These are phyloP conservation scores for Crotalus adamanteus DNA, from an alignment of 2,797 vertebrate species.

Conservation along the genomic window DNA sequence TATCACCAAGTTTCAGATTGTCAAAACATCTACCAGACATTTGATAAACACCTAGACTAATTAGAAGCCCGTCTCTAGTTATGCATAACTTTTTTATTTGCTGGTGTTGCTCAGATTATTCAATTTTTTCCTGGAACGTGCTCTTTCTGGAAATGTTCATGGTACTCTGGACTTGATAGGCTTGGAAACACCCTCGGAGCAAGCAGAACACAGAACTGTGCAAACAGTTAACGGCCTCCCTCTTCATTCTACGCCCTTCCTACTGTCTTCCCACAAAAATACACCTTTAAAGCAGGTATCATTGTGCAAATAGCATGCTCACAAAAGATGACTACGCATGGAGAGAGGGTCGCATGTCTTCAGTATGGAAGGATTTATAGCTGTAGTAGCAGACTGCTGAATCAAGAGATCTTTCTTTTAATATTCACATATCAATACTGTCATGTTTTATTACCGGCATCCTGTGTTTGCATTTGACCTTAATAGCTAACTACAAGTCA, in stretches of 20 bases:
- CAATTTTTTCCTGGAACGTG: too few relatives aligned
- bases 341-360: not conserved
- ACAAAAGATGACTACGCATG: not conserved
- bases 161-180: not conserved
- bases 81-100: too few relatives aligned
- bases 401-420: slow-evolving; percentile 31
- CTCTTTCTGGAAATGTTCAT: not conserved
- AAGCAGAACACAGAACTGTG: not conserved
- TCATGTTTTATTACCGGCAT: slow-evolving; percentile 31
- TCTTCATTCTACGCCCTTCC: not conserved
- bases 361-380: slow-evolving; percentile 12
- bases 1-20: not conserved
- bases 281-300: slow-evolving; percentile 4
- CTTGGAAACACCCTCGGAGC: not conserved
- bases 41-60: not conserved
- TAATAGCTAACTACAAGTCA: slow-evolving; percentile 28
- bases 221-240: not conserved
- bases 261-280: not conserved
- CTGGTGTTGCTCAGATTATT: too few relatives aligned
- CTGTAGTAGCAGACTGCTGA: slow-evolving; percentile 22
- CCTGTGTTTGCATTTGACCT: slow-evolving; percentile 5
- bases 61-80: not conserved
- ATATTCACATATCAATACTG: slow-evolving; percentile 33
- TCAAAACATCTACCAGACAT: not conserved
- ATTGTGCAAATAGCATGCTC: not conserved